Percentiles rank a stretch among this genome's conserved stretches.
Evolutionary conservation across 64 coral and sea anemone genomes (phyloP).

Genomic region (Stichodactyla helianthus): DNA sequence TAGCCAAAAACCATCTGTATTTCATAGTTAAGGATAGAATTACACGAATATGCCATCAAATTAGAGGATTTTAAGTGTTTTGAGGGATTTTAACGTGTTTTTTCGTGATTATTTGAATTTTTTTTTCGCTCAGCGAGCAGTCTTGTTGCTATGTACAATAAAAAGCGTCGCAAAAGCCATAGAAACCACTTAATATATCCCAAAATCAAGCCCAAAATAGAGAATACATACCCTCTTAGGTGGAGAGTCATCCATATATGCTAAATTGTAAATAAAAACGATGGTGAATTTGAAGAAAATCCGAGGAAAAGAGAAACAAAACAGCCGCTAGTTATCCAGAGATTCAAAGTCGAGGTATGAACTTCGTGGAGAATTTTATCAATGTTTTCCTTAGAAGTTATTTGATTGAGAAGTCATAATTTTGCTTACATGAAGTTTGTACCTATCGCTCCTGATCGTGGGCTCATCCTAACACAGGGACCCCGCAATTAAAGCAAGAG

Average conservation of each 20-base stretch:
- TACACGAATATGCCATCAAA: not conserved
- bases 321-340: not conserved
- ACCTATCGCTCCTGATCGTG: not conserved
- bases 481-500: not conserved
- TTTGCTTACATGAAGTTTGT: not conserved
- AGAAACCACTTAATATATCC: not conserved
- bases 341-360: not conserved
- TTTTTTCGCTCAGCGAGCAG: not conserved
- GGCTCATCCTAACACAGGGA: not conserved
- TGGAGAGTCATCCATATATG: conserved; percentile 59
- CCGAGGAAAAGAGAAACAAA: not conserved
- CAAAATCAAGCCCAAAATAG: not conserved
- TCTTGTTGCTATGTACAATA: not conserved
- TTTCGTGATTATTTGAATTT: not conserved
- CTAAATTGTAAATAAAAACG: not conserved
- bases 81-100: not conserved
- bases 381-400: not conserved
- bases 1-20: not conserved
- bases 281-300: not conserved
- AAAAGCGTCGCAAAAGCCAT: not conserved
- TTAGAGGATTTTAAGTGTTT: not conserved
- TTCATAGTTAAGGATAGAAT: not conserved
- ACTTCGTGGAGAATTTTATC: not conserved
- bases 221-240: conserved; percentile 56
- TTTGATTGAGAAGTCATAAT: not conserved